A percentile compares a stretch with the other conserved stretches of the same genome.
Evolutionary conservation across 2,113 vertebrate species (phyloP).

Genomic region (Alosa alosa): DNA sequence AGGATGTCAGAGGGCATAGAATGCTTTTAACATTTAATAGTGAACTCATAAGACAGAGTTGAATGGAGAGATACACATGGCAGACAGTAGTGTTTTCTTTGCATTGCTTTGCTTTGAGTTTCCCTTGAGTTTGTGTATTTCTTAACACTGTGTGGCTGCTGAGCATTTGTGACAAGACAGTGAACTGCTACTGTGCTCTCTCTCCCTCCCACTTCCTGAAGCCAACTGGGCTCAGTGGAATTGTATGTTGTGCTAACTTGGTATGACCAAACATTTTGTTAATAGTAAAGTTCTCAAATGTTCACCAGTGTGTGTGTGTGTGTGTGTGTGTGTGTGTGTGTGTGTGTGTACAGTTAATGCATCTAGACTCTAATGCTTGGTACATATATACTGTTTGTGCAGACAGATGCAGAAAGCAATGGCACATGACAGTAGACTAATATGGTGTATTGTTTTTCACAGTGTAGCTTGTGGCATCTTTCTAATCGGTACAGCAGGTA

Average conservation of each 20-base stretch:
- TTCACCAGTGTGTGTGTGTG: too few relatives aligned
- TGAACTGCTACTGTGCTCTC: neutral
- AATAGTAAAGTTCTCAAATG: too few relatives aligned
- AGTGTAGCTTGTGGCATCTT: too few relatives aligned
- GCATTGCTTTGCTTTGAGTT: constrained; percentile 10
- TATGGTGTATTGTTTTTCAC: too few relatives aligned
- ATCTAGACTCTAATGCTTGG: too few relatives aligned
- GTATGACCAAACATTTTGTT: neutral
- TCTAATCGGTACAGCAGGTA: too few relatives aligned
- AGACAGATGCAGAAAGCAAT: too few relatives aligned
- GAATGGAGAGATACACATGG: neutral
- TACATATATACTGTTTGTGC: too few relatives aligned
- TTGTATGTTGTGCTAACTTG: neutral
- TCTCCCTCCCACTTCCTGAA: neutral
- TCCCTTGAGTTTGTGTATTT: neutral
- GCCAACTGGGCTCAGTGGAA: neutral
- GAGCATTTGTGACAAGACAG: neutral
- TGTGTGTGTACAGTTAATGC: too few relatives aligned
- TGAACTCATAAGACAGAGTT: constrained; percentile 9
- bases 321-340: too few relatives aligned
- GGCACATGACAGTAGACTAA: too few relatives aligned
- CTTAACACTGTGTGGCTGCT: neutral
- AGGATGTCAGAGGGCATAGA: constrained; percentile 24
- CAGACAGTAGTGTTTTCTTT: neutral
- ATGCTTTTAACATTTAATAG: constrained; percentile 25